phyloP scores from a whole-genome alignment of 2,113 vertebrate genomes.

The Piprites chloris region DNA sequence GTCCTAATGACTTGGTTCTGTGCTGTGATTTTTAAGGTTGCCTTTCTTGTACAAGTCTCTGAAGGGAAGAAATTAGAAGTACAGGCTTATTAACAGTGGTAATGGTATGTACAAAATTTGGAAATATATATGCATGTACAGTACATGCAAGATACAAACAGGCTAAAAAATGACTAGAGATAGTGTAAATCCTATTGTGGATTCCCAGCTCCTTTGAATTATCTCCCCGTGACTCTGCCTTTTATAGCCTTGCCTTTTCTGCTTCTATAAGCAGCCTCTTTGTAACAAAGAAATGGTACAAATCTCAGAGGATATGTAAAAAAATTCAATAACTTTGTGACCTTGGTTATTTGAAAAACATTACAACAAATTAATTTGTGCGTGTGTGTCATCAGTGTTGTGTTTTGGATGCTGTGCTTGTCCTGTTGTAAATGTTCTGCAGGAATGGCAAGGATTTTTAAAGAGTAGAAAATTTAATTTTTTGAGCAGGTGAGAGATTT shows the following conservation, averaged over 20 bases:
- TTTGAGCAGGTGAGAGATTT: neutral
- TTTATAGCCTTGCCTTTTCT: neutral
- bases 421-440: neutral
- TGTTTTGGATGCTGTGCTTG: neutral
- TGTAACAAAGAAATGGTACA: neutral
- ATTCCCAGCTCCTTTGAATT: neutral
- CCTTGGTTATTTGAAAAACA: neutral
- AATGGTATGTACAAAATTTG: neutral
- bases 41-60: neutral
- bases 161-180: neutral
- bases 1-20: neutral
- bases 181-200: neutral
- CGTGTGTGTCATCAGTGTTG: neutral
- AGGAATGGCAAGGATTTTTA: neutral
- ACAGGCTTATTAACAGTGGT: neutral
- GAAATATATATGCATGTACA: neutral
- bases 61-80: neutral
- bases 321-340: neutral
- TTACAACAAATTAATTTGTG: neutral
- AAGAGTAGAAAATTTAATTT: neutral
- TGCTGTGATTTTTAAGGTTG: neutral
- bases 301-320: neutral
- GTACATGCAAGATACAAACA: neutral
- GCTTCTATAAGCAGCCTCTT: neutral
- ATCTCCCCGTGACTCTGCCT: neutral